Percentiles rank a stretch among this genome's conserved stretches.
Conservation (phyloP, 2,113 vertebrate species). For the Otus sunia region DNA sequence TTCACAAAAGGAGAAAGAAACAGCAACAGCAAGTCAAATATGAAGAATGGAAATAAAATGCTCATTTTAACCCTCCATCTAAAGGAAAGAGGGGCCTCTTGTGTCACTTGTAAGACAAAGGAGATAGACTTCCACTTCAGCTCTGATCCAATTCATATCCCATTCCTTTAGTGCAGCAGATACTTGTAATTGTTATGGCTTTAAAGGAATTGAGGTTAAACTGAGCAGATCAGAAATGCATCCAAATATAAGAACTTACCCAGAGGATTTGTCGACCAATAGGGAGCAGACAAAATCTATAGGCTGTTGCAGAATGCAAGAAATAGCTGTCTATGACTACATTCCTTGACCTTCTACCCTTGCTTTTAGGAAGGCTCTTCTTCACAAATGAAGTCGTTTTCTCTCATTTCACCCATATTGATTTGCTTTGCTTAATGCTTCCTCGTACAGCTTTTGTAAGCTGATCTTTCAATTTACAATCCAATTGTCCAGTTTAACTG, state of each 20-base stretch:
- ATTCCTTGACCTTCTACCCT: background rate
- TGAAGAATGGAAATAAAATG: background rate
- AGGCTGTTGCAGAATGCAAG: background rate
- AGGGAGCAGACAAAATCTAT: background rate
- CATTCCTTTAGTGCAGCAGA: background rate
- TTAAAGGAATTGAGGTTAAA: background rate
- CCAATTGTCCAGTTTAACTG: background rate
- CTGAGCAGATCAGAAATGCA: background rate
- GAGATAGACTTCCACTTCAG: background rate
- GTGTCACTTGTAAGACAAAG: background rate
- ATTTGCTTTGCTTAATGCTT: background rate
- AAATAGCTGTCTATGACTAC: background rate
- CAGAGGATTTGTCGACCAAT: background rate
- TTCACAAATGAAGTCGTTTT: background rate
- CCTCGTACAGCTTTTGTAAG: background rate
- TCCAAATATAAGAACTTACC: background rate
- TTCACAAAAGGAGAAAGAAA: background rate
- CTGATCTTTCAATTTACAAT: background rate
- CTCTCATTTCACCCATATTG: background rate
- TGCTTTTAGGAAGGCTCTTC: background rate
- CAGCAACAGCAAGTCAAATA: background rate
- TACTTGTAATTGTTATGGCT: background rate
- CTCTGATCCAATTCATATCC: background rate
- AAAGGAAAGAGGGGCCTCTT: background rate
- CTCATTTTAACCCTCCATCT: background rate